A percentile compares a stretch with the other conserved stretches of the same genome.
Conservation (phyloP, 2,888 invertebrate genomes). For the Drosophila nigricruria region DNA sequence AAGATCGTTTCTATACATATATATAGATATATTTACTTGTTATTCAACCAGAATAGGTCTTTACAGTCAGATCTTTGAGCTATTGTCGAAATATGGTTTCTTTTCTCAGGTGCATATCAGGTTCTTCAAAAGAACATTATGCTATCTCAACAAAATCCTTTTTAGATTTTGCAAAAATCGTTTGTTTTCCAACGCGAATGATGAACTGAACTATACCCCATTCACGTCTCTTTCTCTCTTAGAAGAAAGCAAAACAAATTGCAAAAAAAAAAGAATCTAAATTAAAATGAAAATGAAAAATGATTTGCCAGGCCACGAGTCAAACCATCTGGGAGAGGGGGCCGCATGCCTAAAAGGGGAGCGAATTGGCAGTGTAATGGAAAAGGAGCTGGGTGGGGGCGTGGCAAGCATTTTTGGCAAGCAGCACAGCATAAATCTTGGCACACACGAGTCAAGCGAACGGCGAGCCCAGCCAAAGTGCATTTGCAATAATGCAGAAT, state of each 20-base stretch:
- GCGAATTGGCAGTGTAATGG: not conserved
- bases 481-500: constrained; percentile 27
- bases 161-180: not conserved
- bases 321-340: constrained; percentile 45
- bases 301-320: constrained; percentile 70
- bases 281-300: constrained; percentile 59
- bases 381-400: not conserved
- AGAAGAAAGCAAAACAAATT: constrained; percentile 6
- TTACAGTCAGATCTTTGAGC: too few species aligned
- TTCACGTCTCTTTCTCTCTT: not conserved
- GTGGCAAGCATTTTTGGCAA: constrained; percentile 54
- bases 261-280: constrained; percentile 40
- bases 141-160: not conserved
- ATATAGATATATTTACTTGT: too few species aligned
- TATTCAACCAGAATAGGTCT: too few species aligned
- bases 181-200: not conserved
- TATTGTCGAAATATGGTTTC: too few species aligned
- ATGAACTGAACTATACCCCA: too few species aligned
- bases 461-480: constrained; percentile 40
- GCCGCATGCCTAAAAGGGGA: not conserved
- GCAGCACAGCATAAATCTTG: constrained; percentile 80
- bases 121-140: too few species aligned
- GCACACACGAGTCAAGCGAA: constrained; percentile 40
- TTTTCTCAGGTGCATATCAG: too few species aligned
- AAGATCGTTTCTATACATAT: too few species aligned